Evolutionary conservation across 2,113 vertebrate genomes (phyloP), one percentile per base, ranked within the genome.

Genomic region (Corythoichthys intestinalis): DNA sequence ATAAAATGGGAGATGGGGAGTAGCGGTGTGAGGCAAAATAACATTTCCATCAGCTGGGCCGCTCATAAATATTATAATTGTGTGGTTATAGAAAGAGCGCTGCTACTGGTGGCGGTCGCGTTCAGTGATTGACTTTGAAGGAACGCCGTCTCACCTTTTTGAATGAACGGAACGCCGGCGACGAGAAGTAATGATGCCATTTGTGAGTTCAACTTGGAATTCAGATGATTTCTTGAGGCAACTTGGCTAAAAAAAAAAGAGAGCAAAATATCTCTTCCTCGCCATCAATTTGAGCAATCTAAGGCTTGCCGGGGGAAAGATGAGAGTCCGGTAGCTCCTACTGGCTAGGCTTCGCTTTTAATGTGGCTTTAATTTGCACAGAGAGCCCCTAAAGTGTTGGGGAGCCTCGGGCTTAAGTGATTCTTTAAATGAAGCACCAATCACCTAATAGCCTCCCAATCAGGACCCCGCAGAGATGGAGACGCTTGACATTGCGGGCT

Each of bases 51-150:
- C 85, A 77, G 85, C 81, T 68, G 75, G 76, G 84, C 73, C 69
- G 73, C 90, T 92, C 88, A 92, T 91, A 89, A 89, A 91, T 91
- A 91, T 91, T 90, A 85, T 91, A 91, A 91, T 92, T 88, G 84
- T 89, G 75, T 80, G 80, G 78, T 83, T 86, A 81, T 85, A 84
- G 86, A 85, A 90, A 83, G 54, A 85, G 74, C 35, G 14, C 62
- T 75, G 71, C 75, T 74, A 76, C 68, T 61, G 68, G 15, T 67
- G 70, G 81, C n/a, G 64, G 67, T 15, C 7, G 34, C 12, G 56
- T 12, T 15, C 56, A 54, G 79, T 83, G 86, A 87, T 87, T 86
- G 87, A 89, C 85, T 87, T 81, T 86, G 83, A 85, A 50, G 70
- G 86, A 90, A 86, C 69, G 70, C 78, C 68, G 70, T 78, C 72